Base-by-base conservation (phyloP, 2,888 invertebrate genomes). In the Anticlea derivata region DNA sequence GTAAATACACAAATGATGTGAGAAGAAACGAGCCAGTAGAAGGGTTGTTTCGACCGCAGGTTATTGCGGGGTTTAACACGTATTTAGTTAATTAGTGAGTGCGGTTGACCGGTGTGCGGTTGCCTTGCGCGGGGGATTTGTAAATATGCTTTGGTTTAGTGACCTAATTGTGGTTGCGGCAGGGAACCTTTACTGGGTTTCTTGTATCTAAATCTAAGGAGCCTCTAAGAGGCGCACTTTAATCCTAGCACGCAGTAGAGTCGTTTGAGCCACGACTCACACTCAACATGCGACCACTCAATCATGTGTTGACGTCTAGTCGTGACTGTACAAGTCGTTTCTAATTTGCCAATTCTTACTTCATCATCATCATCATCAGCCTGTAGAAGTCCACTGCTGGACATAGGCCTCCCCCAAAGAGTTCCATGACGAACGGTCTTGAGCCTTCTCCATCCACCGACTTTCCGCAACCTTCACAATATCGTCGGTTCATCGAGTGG, bases 51-150 rank as follows among this genome's bases (percentile, higher is more conserved):
- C 63, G 68, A 86, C 90, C 89, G 80, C 90, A 88, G 80, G 81
- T 85, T 88, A 85, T 85, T 83, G 84, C 73, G 78, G 82, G 86
- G 86, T 83, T 87, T 88, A 88, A 88, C 89, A 86, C 87, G 86
- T 83, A 87, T 82, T 86, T 83, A 80, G 83, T 81, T 86, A 87
- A 88, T 89, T 87, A 88, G 80, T 85, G 78, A 83, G 81, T 86
- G 88, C 77, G 89, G 89, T 89, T 83, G 82, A 81, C 85, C 88
- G 74, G 70, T 65, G 81, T 64, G 83, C 73, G 83, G 84, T 80
- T 70, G 73, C 60, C 61, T 75, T 70, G 67, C 68, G 67, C 71
- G 67, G 65, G 66, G 82, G 79, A 80, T 82, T 79, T 80, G 80
- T 84, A 82, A 84, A 84, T 84, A 85, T 81, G 75, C 76, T 78